Base-by-base conservation (phyloP, 1,140 invertebrate genomes). In the Nymphalis io region DNA sequence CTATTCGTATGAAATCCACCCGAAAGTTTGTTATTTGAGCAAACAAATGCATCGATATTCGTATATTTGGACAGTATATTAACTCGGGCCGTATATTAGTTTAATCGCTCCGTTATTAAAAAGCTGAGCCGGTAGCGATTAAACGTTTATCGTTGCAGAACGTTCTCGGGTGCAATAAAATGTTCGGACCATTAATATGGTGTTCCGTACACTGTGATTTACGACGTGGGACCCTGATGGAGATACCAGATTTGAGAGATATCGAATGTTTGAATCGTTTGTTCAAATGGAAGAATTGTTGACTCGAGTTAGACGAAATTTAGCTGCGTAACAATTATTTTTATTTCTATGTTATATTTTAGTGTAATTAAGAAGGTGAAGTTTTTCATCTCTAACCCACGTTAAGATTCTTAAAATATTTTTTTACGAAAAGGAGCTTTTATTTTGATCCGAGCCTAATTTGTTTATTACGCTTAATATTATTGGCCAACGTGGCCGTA, bases 81-180 rank as follows among this genome's bases (percentile, higher is more conserved):
- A 68, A 53, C 66, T 60, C 46, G 38, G 15, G 46, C 44, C 42
- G 60, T 61, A 53, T 68, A 60, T 68, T 68, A 68, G 66, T 60
- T 68, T 39, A 60, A 68, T 68, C 66, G 42, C 38, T 27, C 58
- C 58, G 66, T 68, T 68, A 68, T 68, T 68, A 68, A 68, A 68
- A 60, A 59, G 20, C 33, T 68, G 23, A 60, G 66, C 66, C 58
- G 66, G 16, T n/a, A 59, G 57, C 44, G 48, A 68, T 68, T 60
- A 53, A 60, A 61, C 44, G 40, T 48, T 42, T 48, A 48, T 16
- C 15, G 46, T 48, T 18, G 13, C n/a, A 16, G 46, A 46, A 60
- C 42, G 61, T 20, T 51, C 46, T 61, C 18, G 60, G 21, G 60
- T 21, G 60, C 40, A 46, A 61, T 55, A 64, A 64, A 64, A 53